Percentiles rank a stretch among this genome's conserved stretches.
Evolutionary conservation across 2,888 invertebrate species (phyloP).

Genomic region (Spisula solida): DNA sequence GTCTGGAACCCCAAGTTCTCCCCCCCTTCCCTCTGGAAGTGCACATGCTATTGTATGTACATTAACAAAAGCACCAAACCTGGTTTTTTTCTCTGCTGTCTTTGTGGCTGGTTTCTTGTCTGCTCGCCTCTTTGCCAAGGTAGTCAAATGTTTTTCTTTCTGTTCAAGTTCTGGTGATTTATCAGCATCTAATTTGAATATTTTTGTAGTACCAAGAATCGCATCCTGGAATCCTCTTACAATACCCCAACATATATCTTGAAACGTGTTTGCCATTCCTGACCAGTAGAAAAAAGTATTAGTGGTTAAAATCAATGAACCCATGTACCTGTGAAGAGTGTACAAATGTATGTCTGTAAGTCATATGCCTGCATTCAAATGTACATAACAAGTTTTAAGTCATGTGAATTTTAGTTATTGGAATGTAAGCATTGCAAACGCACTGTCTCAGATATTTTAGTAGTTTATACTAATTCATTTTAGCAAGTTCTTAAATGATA

Average conservation of each 20-base stretch:
- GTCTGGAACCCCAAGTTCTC: too few relatives aligned
- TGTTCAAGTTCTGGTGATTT: conserved; percentile 28
- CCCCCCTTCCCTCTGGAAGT: too few relatives aligned
- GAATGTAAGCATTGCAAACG: too few relatives aligned
- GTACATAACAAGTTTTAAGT: too few relatives aligned
- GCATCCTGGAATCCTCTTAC: conserved; percentile 77
- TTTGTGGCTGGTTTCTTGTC: conserved; percentile 75
- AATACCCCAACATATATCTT: conserved; percentile 72
- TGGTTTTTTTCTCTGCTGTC: conserved; percentile 39
- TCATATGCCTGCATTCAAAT: too few relatives aligned
- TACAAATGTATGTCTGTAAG: too few relatives aligned
- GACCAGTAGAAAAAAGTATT: background rate
- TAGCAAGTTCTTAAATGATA: too few relatives aligned
- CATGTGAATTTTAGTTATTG: too few relatives aligned
- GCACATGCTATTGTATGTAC: too few relatives aligned
- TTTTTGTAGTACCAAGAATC: conserved; percentile 77
- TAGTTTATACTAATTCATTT: too few relatives aligned
- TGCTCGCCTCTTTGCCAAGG: conserved; percentile 79
- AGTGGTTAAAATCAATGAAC: background rate
- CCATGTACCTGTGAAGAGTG: too few relatives aligned
- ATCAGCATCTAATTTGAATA: conserved; percentile 74
- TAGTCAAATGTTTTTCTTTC: conserved; percentile 76
- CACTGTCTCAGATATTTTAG: too few relatives aligned
- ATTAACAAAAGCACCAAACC: background rate
- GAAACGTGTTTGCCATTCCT: conserved; percentile 74